Evolutionary conservation across 1,140 invertebrate species (phyloP), one percentile per base, ranked within the genome.

Genomic region (Meloidogyne hapla): DNA sequence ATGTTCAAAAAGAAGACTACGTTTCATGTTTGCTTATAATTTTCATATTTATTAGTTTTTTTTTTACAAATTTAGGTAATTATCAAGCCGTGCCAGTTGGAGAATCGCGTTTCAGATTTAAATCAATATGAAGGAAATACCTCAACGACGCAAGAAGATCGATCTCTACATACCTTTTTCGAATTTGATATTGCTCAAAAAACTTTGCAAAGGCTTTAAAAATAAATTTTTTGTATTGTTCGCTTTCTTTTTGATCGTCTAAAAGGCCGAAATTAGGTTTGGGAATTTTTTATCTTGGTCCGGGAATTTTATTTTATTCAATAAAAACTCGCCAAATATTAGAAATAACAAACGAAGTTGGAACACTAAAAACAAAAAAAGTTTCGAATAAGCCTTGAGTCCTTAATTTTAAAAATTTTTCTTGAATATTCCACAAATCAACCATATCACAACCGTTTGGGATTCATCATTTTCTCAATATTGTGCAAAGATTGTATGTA

Each of bases 61-160:
- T 56, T 56, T n/a, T 15, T 48, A 18, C 4, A 56, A 56, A 56
- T 21, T n/a, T 56, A 56, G 48, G n/a, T 56, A 0, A n/a, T 56
- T 5, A n/a, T 56, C 6, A 56, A 56, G 12, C 48, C 48, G 1
- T 56, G 48, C n/a, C 5, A n/a, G n/a, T n/a, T 18, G 8, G 48
- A 5, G 8, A 56, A 56, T 56, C n/a, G 12, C n/a, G n/a, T 56
- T 56, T 56, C n/a, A 18, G n/a, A 56, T 56, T n/a, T 56, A n/a
- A 56, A 18, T 21, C 48, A 56, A n/a, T 56, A 56, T 56, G n/a
- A 56, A n/a, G n/a, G 4, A n/a, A 56, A 6, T 15, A 56, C 18
- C n/a, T 80, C 77, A 0, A 9, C 80, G n/a, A 80, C n/a, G 69
- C 42, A 78, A 15, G 77, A 78, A 66, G 77, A 78, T 62, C 77